phyloP scores from a whole-genome alignment of 2,113 vertebrate species.

The Amia ocellicauda region DNA sequence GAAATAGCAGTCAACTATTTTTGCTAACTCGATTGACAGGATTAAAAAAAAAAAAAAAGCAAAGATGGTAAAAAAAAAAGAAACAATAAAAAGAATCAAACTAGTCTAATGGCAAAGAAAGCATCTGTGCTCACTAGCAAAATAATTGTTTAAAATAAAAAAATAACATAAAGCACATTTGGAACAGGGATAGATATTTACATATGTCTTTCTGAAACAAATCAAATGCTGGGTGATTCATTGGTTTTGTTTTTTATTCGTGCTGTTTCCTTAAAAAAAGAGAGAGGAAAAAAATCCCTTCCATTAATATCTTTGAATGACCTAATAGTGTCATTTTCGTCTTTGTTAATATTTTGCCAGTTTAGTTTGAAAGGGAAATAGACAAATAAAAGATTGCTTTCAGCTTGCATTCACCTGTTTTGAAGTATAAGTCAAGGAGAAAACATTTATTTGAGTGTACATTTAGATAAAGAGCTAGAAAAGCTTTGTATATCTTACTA shows the following conservation, averaged over 20 bases:
- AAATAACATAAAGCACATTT: not conserved
- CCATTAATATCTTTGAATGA: not conserved
- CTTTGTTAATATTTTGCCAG: slow-evolving; percentile 6
- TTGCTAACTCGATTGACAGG: slow-evolving; percentile 64
- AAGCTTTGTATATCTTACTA: too few relatives aligned
- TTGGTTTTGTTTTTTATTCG: not conserved
- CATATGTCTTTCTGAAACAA: not conserved
- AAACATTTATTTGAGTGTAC: too few relatives aligned
- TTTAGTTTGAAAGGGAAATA: not conserved
- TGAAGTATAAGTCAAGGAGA: not conserved
- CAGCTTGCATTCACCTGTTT: not conserved
- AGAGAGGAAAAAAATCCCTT: not conserved
- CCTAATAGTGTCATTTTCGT: not conserved
- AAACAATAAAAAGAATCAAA: slow-evolving; percentile 20
- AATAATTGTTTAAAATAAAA: not conserved
- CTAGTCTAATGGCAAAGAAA: slow-evolving; percentile 15
- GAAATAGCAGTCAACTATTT: slow-evolving; percentile 65
- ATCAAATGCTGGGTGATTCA: not conserved
- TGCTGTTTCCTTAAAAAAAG: not conserved
- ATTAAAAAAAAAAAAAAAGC: slow-evolving; percentile 32
- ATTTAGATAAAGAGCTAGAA: too few relatives aligned
- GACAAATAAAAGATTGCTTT: not conserved
- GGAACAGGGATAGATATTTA: not conserved
- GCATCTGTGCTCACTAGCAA: not conserved
- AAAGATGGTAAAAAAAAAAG: slow-evolving; percentile 26